These are phyloP conservation scores for Arvicanthis niloticus DNA, from an alignment of 2,113 vertebrate genomes.

Conservation along the genomic window DNA sequence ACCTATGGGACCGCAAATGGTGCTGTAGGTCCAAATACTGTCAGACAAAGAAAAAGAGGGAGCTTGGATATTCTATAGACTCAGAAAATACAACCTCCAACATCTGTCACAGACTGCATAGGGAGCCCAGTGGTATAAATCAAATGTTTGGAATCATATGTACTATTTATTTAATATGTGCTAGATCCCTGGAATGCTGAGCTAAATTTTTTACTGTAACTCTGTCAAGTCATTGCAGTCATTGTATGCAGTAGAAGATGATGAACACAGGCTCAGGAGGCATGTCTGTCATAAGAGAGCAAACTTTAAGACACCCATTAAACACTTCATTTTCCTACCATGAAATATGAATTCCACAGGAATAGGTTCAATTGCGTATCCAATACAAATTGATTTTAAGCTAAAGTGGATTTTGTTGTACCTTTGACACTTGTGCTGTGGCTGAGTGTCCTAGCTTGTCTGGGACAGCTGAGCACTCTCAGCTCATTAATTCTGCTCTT, in stretches of 20 bases:
- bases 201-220: background rate
- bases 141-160: background rate
- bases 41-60: background rate
- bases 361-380: background rate
- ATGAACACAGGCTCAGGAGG: background rate
- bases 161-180: background rate
- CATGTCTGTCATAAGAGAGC: background rate
- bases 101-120: background rate
- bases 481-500: background rate
- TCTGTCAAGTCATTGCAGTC: background rate
- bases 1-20: background rate
- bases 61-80: too few species aligned
- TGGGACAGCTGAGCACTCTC: background rate
- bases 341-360: background rate
- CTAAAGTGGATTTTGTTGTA: background rate
- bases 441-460: background rate
- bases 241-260: background rate
- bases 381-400: background rate
- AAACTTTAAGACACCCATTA: background rate
- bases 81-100: background rate
- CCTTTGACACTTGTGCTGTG: background rate
- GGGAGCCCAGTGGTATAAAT: background rate
- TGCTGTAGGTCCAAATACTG: background rate
- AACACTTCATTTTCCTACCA: background rate
- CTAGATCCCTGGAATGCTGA: background rate